Evolutionary conservation across 2,113 vertebrate species (phyloP).

Genomic region (Xenus cinereus): DNA sequence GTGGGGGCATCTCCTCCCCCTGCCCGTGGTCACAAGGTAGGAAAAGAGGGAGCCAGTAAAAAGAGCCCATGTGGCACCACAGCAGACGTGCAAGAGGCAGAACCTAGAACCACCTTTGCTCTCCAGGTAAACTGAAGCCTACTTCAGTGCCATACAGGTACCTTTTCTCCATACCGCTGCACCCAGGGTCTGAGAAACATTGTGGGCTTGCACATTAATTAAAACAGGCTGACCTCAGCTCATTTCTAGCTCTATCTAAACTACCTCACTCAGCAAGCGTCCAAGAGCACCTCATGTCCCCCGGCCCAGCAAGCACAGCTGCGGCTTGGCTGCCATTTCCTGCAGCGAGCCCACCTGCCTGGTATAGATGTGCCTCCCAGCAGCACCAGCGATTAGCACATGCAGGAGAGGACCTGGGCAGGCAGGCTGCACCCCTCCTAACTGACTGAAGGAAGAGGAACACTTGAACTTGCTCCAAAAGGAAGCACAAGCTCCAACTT

Average conservation of each 20-base stretch:
- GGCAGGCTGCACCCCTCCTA: constrained; percentile 8
- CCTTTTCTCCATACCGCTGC: not conserved
- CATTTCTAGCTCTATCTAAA: not conserved
- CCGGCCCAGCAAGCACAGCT: not conserved
- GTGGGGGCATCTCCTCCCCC: not conserved
- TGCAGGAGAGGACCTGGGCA: not conserved
- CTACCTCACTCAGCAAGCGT: not conserved
- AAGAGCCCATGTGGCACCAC: not conserved
- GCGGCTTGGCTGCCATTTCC: not conserved
- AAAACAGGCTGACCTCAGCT: constrained; percentile 5
- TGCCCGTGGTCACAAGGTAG: accelerated
- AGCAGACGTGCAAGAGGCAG: not conserved
- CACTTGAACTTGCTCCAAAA: constrained; percentile 38
- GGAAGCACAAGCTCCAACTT: constrained; percentile 33
- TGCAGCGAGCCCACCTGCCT: constrained; percentile 23
- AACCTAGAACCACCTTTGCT: not conserved
- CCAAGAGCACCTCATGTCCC: not conserved
- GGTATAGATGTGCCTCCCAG: not conserved
- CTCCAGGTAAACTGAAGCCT: not conserved
- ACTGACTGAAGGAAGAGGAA: constrained; percentile 4
- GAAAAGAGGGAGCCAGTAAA: not conserved
- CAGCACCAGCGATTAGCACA: not conserved
- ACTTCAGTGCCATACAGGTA: not conserved
- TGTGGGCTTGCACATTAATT: not conserved
- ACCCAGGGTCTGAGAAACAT: not conserved